Evolutionary conservation across 92 coral and sea anemone species (phyloP).

Genomic region (Blastomussa wellsi): DNA sequence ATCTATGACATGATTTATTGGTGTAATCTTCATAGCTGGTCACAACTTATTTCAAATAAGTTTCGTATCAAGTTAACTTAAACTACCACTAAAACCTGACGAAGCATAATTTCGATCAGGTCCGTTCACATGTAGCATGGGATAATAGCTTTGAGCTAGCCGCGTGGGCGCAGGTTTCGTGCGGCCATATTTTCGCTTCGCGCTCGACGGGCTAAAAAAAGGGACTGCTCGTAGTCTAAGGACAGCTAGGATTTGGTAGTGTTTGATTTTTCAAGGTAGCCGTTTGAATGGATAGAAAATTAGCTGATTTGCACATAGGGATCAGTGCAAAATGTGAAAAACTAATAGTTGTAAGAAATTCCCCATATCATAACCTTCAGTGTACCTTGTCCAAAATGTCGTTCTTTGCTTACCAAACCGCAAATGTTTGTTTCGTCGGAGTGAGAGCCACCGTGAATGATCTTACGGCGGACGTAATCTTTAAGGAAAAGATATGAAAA

Average conservation of each 20-base stretch:
- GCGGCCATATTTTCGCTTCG: no score
- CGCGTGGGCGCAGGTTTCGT: no score
- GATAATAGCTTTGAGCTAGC: no score
- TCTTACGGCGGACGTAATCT: neutral
- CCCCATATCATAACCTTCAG: no score
- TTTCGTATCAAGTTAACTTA: neutral
- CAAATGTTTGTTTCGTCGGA: neutral
- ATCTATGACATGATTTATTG: no score
- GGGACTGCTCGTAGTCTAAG: no score
- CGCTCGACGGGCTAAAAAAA: no score
- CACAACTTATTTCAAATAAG: no score
- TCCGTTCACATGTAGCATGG: neutral
- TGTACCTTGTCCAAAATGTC: conserved; percentile 21
- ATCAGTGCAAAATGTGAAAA: neutral
- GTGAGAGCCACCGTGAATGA: neutral
- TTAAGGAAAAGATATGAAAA: neutral
- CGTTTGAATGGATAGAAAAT: neutral
- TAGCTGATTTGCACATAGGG: neutral
- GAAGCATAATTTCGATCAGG: neutral
- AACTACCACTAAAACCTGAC: neutral
- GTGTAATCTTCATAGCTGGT: no score
- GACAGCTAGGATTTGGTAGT: neutral
- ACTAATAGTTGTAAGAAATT: neutral
- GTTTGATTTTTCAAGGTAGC: neutral
- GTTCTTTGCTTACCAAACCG: neutral